Evolutionary conservation across 1,140 invertebrate species (phyloP).

Genomic region (Platyscapa corneri): DNA sequence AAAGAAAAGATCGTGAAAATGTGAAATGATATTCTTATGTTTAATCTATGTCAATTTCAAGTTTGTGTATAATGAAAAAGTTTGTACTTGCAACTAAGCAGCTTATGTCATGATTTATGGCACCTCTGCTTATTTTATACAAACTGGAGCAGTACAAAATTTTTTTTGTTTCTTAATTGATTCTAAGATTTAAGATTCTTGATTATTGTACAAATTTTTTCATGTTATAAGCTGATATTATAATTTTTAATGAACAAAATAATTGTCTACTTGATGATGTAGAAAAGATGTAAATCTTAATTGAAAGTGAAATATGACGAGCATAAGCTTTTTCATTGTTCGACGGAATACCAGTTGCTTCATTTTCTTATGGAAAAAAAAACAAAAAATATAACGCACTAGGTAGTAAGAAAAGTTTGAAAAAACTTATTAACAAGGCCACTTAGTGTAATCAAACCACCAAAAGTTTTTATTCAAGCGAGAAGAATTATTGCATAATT

Average conservation of each 20-base stretch:
- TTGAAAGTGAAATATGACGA: background rate
- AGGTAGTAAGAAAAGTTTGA: background rate
- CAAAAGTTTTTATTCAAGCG: background rate
- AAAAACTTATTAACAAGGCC: background rate
- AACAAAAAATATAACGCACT: background rate
- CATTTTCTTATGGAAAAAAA: background rate
- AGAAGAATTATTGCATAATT: no score
- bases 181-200: no score
- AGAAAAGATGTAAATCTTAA: background rate
- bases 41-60: background rate
- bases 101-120: background rate
- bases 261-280: background rate
- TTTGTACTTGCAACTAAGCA: background rate
- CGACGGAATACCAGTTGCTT: no score
- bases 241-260: background rate
- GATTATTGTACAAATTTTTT: no score
- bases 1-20: background rate
- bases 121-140: background rate
- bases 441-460: background rate
- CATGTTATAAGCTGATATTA: no score
- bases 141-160: no score
- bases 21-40: background rate
- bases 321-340: no score
- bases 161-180: no score
- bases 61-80: background rate